A percentile compares a stretch with the other conserved stretches of the same genome.
Conservation (phyloP, 2,113 vertebrate species). For the Centropus unirufus region DNA sequence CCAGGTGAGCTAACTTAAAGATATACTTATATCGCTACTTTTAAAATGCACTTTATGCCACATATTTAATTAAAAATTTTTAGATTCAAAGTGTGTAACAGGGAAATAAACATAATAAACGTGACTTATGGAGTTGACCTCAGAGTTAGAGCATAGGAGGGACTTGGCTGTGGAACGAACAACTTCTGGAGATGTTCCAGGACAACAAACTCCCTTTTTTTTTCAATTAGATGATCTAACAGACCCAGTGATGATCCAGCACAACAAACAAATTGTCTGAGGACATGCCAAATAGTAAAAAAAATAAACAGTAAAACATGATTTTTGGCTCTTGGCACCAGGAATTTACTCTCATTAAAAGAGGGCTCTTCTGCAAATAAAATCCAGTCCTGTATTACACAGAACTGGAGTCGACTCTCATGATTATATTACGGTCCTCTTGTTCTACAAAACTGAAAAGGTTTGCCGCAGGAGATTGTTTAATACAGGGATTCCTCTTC, state of each 20-base stretch:
- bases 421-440: background rate
- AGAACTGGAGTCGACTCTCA: background rate
- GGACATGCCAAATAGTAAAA: conserved; percentile 61
- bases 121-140: conserved; percentile 48
- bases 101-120: conserved; percentile 33
- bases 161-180: conserved; percentile 55
- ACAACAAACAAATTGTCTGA: conserved; percentile 73
- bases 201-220: conserved; percentile 66
- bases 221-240: conserved; percentile 76
- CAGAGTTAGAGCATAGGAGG: conserved; percentile 41
- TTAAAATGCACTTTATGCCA: background rate
- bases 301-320: conserved; percentile 55
- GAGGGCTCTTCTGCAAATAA: conserved; percentile 30
- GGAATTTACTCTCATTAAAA: conserved; percentile 43
- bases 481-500: background rate
- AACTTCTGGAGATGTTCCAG: conserved; percentile 66
- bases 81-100: background rate
- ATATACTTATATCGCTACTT: background rate
- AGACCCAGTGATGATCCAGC: conserved; percentile 70
- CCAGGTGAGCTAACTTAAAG: background rate
- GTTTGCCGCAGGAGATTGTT: background rate
- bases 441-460: background rate
- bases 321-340: conserved; percentile 53
- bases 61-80: background rate
- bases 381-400: background rate